Evolutionary conservation across 30 jellyfish, hydroid and myxozoan species (phyloP), one percentile per base, ranked within the genome.

Genomic region (Mastigias papua): DNA sequence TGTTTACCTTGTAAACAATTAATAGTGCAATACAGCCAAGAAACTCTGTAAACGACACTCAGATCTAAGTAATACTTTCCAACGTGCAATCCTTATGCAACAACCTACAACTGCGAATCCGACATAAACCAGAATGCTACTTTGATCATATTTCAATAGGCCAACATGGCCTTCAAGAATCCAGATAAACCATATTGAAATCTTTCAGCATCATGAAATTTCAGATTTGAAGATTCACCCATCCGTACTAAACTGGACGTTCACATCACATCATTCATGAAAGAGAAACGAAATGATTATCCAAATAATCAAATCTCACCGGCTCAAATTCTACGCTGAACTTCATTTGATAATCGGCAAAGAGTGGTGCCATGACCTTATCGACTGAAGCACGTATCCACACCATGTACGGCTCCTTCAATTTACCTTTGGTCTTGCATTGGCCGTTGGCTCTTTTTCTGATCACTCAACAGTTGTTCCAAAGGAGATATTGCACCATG

Each of bases 401-500:
- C n/a, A 32, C 25, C n/a, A n/a, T n/a, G n/a, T n/a, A n/a, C n/a
- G n/a, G n/a, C n/a, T n/a, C n/a, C 19, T 20, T 16, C 61, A 15
- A 34, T 28, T 49, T 50, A 63, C n/a, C 34, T 37, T 23, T 69
- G 86, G n/a, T 37, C 71, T 71, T 73, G 75, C 51, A 51, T 73
- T 74, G 95, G 96, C 27, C 86, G 69, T 51, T 91, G 98, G 86
- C 60, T 82, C 69, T 73, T 77, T 86, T 80, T 86, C 75, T 93
- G 98, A 75, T 93, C 98, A 37, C 81, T 78, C 29, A 93, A 69
- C 73, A 93, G 87, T 61, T 93, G 98, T 72, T 93, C 97, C 90
- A 93, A 28, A 13, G 98, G 98, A 37, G 98, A 93, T 76, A 93
- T 61, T 35, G 92, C 98, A 25, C 96, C 93, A 29, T 82, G 97